These are phyloP conservation scores for Delphinus delphis DNA, from an alignment of 2,113 vertebrate genomes.

Conservation along the genomic window DNA sequence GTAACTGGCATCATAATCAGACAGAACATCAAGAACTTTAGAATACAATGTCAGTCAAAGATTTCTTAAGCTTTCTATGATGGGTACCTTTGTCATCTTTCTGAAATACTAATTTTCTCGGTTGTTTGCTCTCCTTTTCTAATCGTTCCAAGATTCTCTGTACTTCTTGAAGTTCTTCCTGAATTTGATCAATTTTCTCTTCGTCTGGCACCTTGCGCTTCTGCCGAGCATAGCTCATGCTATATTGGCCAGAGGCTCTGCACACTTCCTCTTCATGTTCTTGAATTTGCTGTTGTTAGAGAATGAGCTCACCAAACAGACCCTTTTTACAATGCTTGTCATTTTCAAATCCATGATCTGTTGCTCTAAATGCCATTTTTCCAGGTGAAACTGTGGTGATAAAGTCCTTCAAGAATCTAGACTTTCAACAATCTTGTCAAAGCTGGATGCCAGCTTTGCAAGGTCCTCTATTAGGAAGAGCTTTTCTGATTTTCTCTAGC, in stretches of 20 bases:
- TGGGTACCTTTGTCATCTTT: constrained; percentile 96
- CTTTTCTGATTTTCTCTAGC: constrained; percentile 90
- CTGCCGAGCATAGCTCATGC: constrained; percentile 87
- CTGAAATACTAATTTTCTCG: constrained; percentile 93
- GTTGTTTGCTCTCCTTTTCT: constrained; percentile 96
- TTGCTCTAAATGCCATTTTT: constrained; percentile 91
- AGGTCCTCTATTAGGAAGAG: constrained; percentile 92
- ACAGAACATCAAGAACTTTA: constrained; percentile 95
- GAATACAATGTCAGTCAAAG: constrained; percentile 95
- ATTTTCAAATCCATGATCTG: constrained; percentile 88
- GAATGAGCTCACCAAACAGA: constrained; percentile 96
- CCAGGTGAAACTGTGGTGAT: constrained; percentile 90
- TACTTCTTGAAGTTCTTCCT: neutral
- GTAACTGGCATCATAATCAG: constrained; percentile 94
- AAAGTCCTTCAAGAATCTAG: constrained; percentile 90
- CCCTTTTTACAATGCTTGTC: constrained; percentile 97
- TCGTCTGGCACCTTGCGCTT: constrained; percentile 88
- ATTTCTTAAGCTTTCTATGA: constrained; percentile 95
- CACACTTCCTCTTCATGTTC: constrained; percentile 93
- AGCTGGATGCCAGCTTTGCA: constrained; percentile 90
- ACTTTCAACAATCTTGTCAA: constrained; percentile 94
- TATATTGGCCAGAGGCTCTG: constrained; percentile 87
- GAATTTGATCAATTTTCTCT: neutral
- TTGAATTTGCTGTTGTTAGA: constrained; percentile 98
- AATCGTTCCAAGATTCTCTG: constrained; percentile 92